Evolutionary conservation across 2,888 invertebrate genomes (phyloP), one percentile per base, ranked within the genome.

Genomic region (Rotaria macrura): DNA sequence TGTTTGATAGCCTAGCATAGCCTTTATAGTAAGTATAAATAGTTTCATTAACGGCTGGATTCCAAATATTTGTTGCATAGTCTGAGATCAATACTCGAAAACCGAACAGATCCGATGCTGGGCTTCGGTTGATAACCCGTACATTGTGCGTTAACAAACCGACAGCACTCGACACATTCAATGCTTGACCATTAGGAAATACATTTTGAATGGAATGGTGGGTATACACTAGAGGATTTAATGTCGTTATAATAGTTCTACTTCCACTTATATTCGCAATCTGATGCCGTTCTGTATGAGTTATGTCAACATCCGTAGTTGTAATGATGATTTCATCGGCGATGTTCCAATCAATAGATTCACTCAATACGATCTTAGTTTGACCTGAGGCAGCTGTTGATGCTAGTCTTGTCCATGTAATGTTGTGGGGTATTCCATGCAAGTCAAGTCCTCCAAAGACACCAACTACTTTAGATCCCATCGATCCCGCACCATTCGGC

Each of bases 371-470:
- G 20, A 89, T 87, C 43, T 85, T 85, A 47, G 86, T 88, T 23
- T 85, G 84, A 7, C 89, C 89, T 10, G 87, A 84, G 14, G 52
- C 83, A 25, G 88, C 89, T 14, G 89, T 88, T 20, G 83, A 20
- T 9, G 87, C 87, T 6, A 89, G 86, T 25, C 87, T 86, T 7
- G 89, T 89, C 89, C 89, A 89, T 0, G 87, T 87, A 3, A 88
- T 85, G 20, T 86, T 87, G 12, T 88, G 87, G 43, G 88, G 87
- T 57, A 87, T 87, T 38, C 89, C 89, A 87, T 89, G 89, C 20
- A 89, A 87, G 86, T 89, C 89, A 38, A 89, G 87, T 47, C 89
- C 89, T 74, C 89, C 89, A 87, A 88, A 89, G 12, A 88, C 89
- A 84, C 87, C 89, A 29, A 85, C 54, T 23, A 85, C 85, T 83